Conservation (phyloP, 2,797 vertebrate genomes). For the Oreortyx pictus region DNA sequence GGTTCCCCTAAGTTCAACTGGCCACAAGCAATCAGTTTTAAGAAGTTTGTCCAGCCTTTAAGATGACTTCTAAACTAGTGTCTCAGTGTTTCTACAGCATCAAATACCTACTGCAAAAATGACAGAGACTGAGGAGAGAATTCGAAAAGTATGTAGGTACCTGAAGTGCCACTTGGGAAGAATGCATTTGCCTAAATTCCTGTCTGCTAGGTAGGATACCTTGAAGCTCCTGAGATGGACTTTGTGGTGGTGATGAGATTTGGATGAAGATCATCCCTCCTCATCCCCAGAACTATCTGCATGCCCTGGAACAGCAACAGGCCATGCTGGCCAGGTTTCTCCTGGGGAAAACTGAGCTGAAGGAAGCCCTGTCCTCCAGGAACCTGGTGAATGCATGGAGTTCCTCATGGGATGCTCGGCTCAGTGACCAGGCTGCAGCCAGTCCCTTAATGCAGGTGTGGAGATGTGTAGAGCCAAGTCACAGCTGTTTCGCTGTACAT, state of each 20-base stretch:
- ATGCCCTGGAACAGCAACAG: rapidly evolving
- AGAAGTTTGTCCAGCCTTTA: background rate
- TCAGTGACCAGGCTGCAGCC: background rate
- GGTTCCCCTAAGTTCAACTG: background rate
- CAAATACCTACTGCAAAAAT: background rate
- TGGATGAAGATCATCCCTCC: background rate
- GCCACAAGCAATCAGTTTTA: background rate
- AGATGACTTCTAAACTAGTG: background rate
- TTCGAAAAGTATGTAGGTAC: rapidly evolving
- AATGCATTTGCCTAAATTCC: background rate
- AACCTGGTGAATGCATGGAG: rapidly evolving
- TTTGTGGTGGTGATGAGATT: background rate
- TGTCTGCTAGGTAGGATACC: background rate
- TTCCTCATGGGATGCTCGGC: background rate
- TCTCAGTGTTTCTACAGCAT: background rate
- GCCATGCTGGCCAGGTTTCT: rapidly evolving
- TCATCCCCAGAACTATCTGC: rapidly evolving
- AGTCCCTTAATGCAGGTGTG: rapidly evolving
- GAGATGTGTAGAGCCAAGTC: rapidly evolving
- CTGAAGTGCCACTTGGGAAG: rapidly evolving
- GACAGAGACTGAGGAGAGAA: background rate
- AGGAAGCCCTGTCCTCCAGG: background rate
- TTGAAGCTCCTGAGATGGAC: background rate
- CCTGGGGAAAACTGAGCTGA: background rate
- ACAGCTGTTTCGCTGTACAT: constrained; percentile 1